These are phyloP conservation scores for Buceros bicornis DNA, from an alignment of 2,797 vertebrate species.

Conservation along the genomic window DNA sequence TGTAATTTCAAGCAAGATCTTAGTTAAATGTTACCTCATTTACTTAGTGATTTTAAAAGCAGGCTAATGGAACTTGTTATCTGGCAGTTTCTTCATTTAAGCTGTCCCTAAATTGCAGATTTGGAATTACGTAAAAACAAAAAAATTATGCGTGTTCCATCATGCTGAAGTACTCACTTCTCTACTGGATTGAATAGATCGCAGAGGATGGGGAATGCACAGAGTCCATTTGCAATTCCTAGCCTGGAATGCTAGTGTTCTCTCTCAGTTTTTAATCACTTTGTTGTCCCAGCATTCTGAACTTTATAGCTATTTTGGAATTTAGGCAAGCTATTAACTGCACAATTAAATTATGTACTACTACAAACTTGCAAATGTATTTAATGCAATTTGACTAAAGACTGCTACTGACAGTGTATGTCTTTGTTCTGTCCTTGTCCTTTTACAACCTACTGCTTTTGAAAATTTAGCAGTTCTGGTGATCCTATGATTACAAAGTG, in stretches of 20 bases:
- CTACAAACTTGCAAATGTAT: background rate
- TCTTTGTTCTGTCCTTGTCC: background rate
- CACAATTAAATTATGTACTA: constrained; percentile 18
- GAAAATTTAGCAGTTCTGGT: background rate
- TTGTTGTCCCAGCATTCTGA: constrained; percentile 2
- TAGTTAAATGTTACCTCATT: constrained; percentile 1
- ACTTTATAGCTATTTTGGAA: background rate
- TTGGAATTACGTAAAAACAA: background rate
- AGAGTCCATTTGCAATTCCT: background rate
- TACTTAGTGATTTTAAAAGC: constrained; percentile 14
- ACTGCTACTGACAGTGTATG: background rate
- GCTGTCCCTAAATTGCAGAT: background rate
- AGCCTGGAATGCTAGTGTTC: background rate
- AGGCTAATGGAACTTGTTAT: constrained; percentile 11
- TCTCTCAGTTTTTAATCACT: background rate
- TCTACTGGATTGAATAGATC: background rate
- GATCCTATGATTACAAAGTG: background rate
- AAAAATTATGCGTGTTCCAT: background rate
- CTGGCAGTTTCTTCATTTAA: constrained; percentile 32
- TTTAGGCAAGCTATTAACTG: constrained; percentile 36
- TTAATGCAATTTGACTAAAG: background rate
- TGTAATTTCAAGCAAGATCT: background rate
- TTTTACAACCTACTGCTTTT: background rate
- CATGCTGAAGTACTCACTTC: background rate
- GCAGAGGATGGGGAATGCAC: background rate